Evolutionary conservation across 2,797 vertebrate genomes (phyloP), one percentile per base, ranked within the genome.

Genomic region (Sphaeramia orbicularis): DNA sequence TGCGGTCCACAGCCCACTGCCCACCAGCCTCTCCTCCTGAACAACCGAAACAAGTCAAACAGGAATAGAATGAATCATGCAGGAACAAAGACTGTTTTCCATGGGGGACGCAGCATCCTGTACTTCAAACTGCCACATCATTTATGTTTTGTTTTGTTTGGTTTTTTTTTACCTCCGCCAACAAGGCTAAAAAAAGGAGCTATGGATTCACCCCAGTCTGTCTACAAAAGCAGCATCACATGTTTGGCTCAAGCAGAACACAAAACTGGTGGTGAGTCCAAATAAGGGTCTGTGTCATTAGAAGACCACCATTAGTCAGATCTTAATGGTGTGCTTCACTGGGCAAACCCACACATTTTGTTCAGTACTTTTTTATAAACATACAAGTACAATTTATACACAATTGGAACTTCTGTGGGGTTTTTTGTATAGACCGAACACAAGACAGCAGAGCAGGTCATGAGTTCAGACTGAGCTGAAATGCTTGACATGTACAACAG

Each of bases 51-150:
- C 24, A 75, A 43, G 38, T 51, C 64, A 71, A 32, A 53, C 44
- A 62, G 58, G 32, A 63, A 56, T 19, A 37, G 30, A 65, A 70
- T 83, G 69, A 84, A 70, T 85, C 66, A 77, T 57, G 15, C 52
- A 56, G 52, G 12, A 47, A 52, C 41, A 42, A 27, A 66, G 41
- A 35, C 19, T 30, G 27, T 60, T 57, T 38, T 61, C n/a, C 43
- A 52, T 30, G 47, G 36, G 36, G 21, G 9, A 66, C 67, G 67
- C 21, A 69, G 55, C 37, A 72, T 78, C 32, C 54, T 63, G 42
- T 37, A 52, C 53, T 65, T 67, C 24, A 71, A 58, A 81, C 55
- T 30, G 51, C 10, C 10, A 38, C 43, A 51, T 55, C 70, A 48
- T 73, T 74, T 56, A 24, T 38, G n/a, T n/a, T n/a, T n/a, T n/a